Evolutionary conservation across 2,797 vertebrate genomes (phyloP), one percentile per base, ranked within the genome.

Genomic region (Okamejei kenojei): DNA sequence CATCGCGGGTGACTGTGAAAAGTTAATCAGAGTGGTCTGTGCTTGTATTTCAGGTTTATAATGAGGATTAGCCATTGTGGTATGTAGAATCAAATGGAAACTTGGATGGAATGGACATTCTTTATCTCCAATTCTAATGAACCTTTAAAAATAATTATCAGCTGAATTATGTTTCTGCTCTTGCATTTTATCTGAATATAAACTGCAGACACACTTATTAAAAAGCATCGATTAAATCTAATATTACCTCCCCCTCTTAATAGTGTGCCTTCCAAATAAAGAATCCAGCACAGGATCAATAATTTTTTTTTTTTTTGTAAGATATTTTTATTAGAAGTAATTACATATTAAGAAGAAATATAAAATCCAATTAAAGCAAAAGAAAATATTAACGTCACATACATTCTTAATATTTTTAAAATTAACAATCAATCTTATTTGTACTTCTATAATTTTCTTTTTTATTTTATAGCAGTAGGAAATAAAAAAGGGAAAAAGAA

Each of bases 81-180:
- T 97, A 94, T 97, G 96, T 15, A 97, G 95, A 94, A 97, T 96
- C 54, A 96, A 95, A 81, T 95, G 96, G 94, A 97, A 97, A 90
- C 94, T 94, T 9, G 96, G 96, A 93, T 97, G 96, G 94, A 97
- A 97, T 93, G 95, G 94, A 78, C 95, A 95, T 95, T 96, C 96
- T 93, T 93, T 97, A 95, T 98, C 97, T 21, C 97, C 97, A 3
- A 97, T 96, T 94, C 97, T 97, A 93, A 97, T 97, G 93, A 96
- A 98, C 65, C 96, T 97, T 94, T 9, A 86, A 63, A 35, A 38
- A 88, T 88, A 71, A 88, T 29, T 45, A 91, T 45, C 8, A 38
- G 2, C 61, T 63, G 58, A 71, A 23, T 76, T 92, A 92, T 13
- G n/a, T 29, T 92, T 54, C 38, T 71, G 21, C 38, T 5, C 68